Percentiles rank a stretch among this genome's conserved stretches.
Conservation (phyloP, 2,797 vertebrate species). For the Sparus aurata region DNA sequence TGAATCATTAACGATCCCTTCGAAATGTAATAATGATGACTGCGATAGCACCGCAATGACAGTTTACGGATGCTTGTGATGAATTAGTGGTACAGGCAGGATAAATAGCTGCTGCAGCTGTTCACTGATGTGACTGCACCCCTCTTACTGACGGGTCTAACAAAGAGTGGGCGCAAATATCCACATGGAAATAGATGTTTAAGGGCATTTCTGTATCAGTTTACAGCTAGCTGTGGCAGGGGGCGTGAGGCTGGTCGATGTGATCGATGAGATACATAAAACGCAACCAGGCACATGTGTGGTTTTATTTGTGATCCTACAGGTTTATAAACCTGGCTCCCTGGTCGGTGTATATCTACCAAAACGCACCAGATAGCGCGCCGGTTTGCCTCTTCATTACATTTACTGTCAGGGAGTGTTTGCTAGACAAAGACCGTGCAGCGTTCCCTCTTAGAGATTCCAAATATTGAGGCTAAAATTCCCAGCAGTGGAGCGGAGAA, state of each 20-base stretch:
- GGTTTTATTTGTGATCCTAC: background rate
- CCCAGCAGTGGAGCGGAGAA: slow-evolving; percentile 13
- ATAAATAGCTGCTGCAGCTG: background rate
- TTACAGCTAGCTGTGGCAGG: background rate
- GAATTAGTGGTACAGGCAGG: no score
- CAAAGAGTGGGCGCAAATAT: background rate
- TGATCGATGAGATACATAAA: background rate
- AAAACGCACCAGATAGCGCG: background rate
- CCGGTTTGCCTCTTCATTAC: slow-evolving; percentile 1
- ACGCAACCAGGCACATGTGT: background rate
- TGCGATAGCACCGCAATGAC: background rate
- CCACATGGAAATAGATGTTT: background rate
- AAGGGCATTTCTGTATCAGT: background rate
- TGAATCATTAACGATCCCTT: background rate
- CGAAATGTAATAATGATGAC: background rate
- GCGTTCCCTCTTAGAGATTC: slow-evolving; percentile 31
- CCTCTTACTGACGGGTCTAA: background rate
- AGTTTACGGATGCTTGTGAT: background rate
- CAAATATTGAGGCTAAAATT: slow-evolving; percentile 47
- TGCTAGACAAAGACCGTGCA: slow-evolving; percentile 4
- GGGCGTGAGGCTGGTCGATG: background rate
- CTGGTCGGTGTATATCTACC: background rate
- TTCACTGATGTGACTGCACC: background rate
- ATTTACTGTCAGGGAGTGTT: slow-evolving; percentile 18
- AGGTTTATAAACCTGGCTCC: background rate